A percentile compares a stretch with the other conserved stretches of the same genome.
Evolutionary conservation across 2,113 vertebrate genomes (phyloP).

Genomic region (Sylvia atricapilla): DNA sequence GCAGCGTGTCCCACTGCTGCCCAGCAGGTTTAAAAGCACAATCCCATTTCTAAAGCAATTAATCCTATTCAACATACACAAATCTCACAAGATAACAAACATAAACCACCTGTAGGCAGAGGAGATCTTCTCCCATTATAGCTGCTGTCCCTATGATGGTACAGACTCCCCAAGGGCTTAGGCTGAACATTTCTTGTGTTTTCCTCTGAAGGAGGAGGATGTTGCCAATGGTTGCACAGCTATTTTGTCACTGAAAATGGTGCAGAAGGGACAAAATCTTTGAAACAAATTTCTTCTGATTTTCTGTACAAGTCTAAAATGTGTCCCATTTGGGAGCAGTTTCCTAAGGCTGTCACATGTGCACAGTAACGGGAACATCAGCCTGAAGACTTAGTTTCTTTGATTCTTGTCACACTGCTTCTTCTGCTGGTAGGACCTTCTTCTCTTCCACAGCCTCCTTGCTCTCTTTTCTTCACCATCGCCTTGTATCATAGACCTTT

Average conservation of each 20-base stretch:
- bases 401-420: neutral
- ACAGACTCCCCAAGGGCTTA: neutral
- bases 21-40: neutral
- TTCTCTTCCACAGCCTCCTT: neutral
- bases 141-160: neutral
- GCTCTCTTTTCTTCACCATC: neutral
- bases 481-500: neutral
- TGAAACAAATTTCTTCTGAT: neutral
- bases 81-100: neutral
- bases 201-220: neutral
- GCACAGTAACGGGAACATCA: neutral
- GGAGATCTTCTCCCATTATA: rapidly evolving
- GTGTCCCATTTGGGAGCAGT: neutral
- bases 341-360: neutral
- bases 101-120: neutral
- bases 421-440: neutral
- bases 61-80: neutral
- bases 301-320: neutral
- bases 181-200: neutral
- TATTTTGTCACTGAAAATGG: neutral
- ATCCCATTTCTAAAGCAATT: neutral
- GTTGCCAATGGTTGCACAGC: neutral
- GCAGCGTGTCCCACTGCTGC: neutral
- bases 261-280: neutral
- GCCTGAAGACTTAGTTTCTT: neutral